phyloP scores from a whole-genome alignment of 1,140 invertebrate species.

The Xylocopa sonorina region DNA sequence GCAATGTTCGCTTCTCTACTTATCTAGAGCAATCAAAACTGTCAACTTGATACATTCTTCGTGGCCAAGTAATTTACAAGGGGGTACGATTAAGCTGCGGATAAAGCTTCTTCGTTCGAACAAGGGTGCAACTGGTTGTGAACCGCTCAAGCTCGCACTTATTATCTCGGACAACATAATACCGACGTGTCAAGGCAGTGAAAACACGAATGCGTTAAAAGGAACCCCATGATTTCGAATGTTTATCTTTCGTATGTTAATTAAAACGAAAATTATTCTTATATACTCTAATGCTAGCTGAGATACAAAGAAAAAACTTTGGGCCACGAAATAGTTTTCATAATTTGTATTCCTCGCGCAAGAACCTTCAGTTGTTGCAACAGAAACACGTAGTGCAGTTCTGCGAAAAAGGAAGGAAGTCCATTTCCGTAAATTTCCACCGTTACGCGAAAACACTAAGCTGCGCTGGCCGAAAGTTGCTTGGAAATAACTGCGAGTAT shows the following conservation, averaged over 20 bases:
- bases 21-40: background rate
- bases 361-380: background rate
- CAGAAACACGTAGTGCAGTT: background rate
- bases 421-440: background rate
- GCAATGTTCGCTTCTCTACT: background rate
- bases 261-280: no score
- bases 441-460: background rate
- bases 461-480: background rate
- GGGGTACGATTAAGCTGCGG: background rate
- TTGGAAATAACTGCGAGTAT: background rate
- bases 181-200: constrained; percentile 21
- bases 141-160: constrained; percentile 26
- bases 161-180: constrained; percentile 40
- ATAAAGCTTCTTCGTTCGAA: constrained; percentile 28
- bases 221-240: constrained; percentile 10
- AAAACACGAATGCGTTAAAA: constrained; percentile 21
- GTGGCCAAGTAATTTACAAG: background rate
- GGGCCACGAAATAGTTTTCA: background rate
- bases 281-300: no score
- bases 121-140: constrained; percentile 18
- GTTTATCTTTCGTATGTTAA: no score
- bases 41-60: background rate
- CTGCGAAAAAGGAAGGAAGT: background rate
- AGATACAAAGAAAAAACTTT: background rate
- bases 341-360: background rate